A percentile compares a stretch with the other conserved stretches of the same genome.
phyloP scores from a whole-genome alignment of 2,113 vertebrate genomes.

The Herpetotheres cachinnans region DNA sequence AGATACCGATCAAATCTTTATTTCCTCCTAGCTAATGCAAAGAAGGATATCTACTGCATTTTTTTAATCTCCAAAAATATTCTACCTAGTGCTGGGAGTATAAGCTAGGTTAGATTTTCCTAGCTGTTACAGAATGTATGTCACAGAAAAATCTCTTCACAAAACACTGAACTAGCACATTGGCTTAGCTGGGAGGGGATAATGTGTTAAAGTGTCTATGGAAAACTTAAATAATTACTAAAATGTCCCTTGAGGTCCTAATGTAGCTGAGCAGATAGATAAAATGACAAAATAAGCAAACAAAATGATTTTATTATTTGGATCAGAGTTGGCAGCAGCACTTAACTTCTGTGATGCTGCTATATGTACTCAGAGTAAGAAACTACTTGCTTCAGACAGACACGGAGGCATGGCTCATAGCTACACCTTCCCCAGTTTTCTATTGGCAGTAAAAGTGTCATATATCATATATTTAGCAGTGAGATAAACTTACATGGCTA shows the following conservation, averaged over 20 bases:
- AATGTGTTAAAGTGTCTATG: not conserved
- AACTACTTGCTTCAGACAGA: not conserved
- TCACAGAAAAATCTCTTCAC: not conserved
- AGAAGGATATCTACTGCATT: not conserved
- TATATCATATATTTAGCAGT: accelerated
- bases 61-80: not conserved
- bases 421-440: not conserved
- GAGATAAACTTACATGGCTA: not conserved
- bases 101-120: not conserved
- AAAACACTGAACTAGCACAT: not conserved
- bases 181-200: not conserved
- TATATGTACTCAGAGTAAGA: not conserved
- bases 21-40: not conserved
- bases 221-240: not conserved
- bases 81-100: not conserved
- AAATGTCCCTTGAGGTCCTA: not conserved
- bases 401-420: not conserved
- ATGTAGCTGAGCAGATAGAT: not conserved
- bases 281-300: not conserved
- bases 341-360: not conserved
- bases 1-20: not conserved
- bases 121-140: not conserved
- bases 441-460: not conserved
- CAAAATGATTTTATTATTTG: not conserved
- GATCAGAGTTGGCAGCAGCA: not conserved